These are phyloP conservation scores for Oligia fasciuncula DNA, from an alignment of 2,888 invertebrate species.

Conservation along the genomic window DNA sequence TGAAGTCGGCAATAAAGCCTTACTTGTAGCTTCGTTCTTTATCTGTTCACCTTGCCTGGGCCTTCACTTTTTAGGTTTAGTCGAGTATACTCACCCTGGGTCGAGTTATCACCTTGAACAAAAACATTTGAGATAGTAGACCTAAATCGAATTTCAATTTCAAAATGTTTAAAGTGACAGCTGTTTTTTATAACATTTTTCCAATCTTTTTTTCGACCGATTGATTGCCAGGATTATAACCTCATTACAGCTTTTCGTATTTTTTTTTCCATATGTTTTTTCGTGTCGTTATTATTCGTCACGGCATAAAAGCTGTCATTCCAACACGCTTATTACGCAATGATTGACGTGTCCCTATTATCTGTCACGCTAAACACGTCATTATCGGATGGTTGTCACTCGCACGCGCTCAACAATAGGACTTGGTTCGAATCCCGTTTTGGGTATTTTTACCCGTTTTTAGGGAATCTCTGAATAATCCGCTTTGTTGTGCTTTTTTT, in stretches of 20 bases:
- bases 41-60: background rate
- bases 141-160: slow-evolving; percentile 33
- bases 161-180: slow-evolving; percentile 42
- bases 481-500: slow-evolving; percentile 67
- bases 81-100: background rate
- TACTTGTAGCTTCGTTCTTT: background rate
- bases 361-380: slow-evolving; percentile 68
- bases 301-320: slow-evolving; percentile 45
- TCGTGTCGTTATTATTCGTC: slow-evolving; percentile 23
- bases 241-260: slow-evolving; percentile 30
- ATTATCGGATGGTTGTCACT: slow-evolving; percentile 76
- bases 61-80: background rate
- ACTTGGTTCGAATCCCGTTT: slow-evolving; percentile 64
- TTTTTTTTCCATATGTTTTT: background rate
- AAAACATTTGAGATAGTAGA: slow-evolving; percentile 3
- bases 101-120: background rate
- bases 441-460: slow-evolving; percentile 73
- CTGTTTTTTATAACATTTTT: slow-evolving; percentile 12
- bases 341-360: slow-evolving; percentile 75
- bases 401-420: slow-evolving; percentile 66
- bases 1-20: too few species aligned
- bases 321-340: slow-evolving; percentile 62
- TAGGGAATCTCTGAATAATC: slow-evolving; percentile 72
- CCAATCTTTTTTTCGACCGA: background rate
- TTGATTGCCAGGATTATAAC: slow-evolving; percentile 40